Evolutionary conservation across 2,888 invertebrate genomes (phyloP).

Genomic region (Sicus ferrugineus): DNA sequence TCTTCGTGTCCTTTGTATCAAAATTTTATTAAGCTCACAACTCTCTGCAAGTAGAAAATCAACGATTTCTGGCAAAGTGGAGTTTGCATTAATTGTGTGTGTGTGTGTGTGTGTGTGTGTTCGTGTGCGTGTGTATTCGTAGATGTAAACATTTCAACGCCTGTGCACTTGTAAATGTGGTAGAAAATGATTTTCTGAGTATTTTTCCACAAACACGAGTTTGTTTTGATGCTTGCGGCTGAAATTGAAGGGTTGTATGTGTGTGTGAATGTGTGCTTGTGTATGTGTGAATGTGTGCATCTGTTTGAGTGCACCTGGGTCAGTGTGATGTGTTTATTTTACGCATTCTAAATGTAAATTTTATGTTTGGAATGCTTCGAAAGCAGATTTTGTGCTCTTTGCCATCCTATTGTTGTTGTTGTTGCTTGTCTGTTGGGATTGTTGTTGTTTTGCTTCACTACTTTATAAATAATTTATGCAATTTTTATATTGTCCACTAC

Average conservation of each 20-base stretch:
- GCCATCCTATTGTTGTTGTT: slow-evolving; percentile 13
- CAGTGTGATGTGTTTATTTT: slow-evolving; percentile 16
- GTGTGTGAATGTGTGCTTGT: background rate
- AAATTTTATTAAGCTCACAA: no score
- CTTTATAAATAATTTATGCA: slow-evolving; percentile 3
- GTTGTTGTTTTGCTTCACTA: background rate
- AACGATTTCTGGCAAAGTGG: no score
- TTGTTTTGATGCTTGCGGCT: background rate
- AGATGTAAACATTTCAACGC: no score
- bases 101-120: background rate
- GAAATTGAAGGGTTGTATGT: background rate
- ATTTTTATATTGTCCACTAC: background rate
- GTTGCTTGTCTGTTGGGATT: background rate
- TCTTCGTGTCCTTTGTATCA: no score
- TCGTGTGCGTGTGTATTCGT: no score
- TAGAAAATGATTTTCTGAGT: no score
- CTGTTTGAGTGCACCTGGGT: background rate
- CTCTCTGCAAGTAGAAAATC: slow-evolving; percentile 3
- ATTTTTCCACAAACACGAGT: background rate
- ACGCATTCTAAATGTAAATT: slow-evolving; percentile 31
- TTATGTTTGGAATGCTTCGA: slow-evolving; percentile 30
- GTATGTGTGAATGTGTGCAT: background rate
- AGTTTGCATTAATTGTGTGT: slow-evolving; percentile 3
- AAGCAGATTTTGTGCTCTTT: slow-evolving; percentile 28
- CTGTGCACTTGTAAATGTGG: no score